These are phyloP conservation scores for Prunella himalayana DNA, from an alignment of 2,113 vertebrate genomes.

Conservation along the genomic window DNA sequence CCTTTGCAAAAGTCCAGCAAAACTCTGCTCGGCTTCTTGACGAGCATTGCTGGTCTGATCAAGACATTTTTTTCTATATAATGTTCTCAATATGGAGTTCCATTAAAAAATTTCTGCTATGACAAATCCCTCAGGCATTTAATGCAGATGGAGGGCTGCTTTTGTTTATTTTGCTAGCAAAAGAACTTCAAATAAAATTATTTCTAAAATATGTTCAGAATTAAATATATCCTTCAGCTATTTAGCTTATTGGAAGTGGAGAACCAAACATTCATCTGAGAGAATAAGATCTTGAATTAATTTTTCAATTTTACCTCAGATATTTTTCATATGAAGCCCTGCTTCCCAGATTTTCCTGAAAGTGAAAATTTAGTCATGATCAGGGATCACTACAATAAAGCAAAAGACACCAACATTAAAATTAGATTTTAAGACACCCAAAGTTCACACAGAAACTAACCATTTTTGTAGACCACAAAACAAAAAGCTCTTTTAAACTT, in stretches of 20 bases:
- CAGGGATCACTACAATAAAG: neutral
- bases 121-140: neutral
- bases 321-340: neutral
- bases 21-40: neutral
- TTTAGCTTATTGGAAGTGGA: neutral
- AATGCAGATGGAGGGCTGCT: neutral
- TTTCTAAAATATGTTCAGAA: conserved; percentile 19
- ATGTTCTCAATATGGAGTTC: neutral
- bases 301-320: neutral
- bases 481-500: neutral
- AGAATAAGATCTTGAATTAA: neutral
- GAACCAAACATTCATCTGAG: neutral
- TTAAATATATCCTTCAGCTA: neutral
- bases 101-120: neutral
- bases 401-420: neutral
- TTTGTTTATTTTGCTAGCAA: neutral
- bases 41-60: neutral
- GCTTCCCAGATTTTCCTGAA: neutral
- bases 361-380: neutral
- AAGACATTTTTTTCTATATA: neutral
- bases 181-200: neutral
- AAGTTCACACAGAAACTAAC: neutral
- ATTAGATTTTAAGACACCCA: neutral
- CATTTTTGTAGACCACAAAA: neutral
- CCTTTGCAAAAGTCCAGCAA: neutral